Evolutionary conservation across 2,888 invertebrate genomes (phyloP).

Genomic region (Rotaria sp.): DNA sequence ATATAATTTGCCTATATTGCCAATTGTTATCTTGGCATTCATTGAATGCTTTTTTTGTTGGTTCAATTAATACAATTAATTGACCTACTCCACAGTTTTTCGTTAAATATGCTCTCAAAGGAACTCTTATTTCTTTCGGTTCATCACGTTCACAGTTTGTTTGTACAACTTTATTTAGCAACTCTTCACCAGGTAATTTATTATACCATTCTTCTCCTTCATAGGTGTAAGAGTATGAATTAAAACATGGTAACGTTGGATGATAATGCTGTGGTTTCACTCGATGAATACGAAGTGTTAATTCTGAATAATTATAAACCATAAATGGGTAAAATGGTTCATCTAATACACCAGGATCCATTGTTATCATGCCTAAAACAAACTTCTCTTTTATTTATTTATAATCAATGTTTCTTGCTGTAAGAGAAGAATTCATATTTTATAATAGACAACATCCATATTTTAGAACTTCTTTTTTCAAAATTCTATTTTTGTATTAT

Average conservation of each 20-base stretch:
- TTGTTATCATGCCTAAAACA: not conserved
- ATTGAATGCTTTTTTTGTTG: not conserved
- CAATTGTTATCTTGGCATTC: not conserved
- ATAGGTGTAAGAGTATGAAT: no score
- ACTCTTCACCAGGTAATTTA: not conserved
- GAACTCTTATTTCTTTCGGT: not conserved
- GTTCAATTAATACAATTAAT: not conserved
- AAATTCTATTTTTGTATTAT: no score
- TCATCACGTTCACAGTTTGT: constrained; percentile 16
- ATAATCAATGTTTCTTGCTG: not conserved
- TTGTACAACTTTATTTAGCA: not conserved
- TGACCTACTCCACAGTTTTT: not conserved
- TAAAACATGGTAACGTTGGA: not conserved
- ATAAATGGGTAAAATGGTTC: constrained; percentile 26
- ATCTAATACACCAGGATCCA: constrained; percentile 28
- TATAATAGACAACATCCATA: not conserved
- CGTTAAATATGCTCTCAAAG: not conserved
- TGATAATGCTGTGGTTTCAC: not conserved
- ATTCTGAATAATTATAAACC: constrained; percentile 19
- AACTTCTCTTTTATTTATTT: not conserved
- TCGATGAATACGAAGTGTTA: constrained; percentile 1
- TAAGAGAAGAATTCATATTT: not conserved
- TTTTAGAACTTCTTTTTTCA: not conserved
- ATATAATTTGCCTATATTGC: not conserved
- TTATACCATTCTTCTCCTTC: not conserved